Conservation (phyloP, 2,113 vertebrate genomes). For the Leptocoma aspasia region DNA sequence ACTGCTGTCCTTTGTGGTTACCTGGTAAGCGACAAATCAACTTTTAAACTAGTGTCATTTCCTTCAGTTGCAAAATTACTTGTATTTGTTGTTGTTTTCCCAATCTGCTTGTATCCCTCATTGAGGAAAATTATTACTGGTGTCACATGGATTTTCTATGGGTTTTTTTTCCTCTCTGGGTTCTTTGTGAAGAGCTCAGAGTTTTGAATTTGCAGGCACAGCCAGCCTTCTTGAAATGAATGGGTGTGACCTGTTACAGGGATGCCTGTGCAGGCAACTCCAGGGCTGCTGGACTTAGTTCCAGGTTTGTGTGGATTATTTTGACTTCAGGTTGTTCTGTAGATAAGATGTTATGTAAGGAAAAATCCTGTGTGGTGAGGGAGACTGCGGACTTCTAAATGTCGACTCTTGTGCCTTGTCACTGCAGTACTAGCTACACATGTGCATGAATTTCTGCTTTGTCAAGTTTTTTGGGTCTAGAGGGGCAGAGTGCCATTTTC, state of each 20-base stretch:
- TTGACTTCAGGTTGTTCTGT: not conserved
- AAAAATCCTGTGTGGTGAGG: not conserved
- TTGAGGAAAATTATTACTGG: not conserved
- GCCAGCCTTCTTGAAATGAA: not conserved
- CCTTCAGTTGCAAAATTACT: not conserved
- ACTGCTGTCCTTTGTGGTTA: not conserved
- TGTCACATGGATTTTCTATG: not conserved
- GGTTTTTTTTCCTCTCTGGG: accelerated
- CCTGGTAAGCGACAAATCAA: not conserved
- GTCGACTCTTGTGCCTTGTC: not conserved
- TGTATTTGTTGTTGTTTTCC: not conserved
- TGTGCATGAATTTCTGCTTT: not conserved
- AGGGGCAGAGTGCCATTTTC: not conserved
- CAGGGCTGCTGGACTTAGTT: not conserved
- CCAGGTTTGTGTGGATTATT: not conserved
- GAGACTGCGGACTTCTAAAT: not conserved
- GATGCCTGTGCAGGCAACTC: not conserved
- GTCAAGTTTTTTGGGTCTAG: not conserved
- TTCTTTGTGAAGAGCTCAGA: not conserved
- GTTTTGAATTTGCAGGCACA: not conserved
- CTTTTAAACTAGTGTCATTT: not conserved
- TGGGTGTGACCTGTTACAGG: not conserved
- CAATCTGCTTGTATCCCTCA: not conserved
- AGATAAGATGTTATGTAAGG: not conserved
- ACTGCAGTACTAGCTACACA: not conserved